phyloP scores from a whole-genome alignment of 2,888 invertebrate species.

The Noctua fimbriata region DNA sequence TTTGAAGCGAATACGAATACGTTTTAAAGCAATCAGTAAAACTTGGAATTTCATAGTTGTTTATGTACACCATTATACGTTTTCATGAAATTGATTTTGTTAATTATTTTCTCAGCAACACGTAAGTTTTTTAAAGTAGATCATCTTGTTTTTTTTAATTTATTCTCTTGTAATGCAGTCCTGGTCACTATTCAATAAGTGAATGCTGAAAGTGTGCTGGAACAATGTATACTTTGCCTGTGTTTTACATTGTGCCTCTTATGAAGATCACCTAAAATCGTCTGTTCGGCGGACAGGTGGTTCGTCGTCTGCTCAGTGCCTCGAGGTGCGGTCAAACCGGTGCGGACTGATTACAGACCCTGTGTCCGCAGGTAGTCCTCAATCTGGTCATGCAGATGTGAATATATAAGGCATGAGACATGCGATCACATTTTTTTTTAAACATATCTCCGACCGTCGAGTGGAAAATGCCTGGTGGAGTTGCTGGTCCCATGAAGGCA shows the following conservation, averaged over 20 bases:
- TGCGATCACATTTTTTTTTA: too few species aligned
- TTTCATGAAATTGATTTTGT: neutral
- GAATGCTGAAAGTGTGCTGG: neutral
- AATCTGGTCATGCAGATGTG: too few species aligned
- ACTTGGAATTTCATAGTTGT: neutral
- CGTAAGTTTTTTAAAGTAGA: neutral
- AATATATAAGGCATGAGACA: too few species aligned
- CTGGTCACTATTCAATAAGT: neutral
- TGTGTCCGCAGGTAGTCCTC: too few species aligned
- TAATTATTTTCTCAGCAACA: conserved; percentile 4
- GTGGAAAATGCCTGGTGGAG: too few species aligned
- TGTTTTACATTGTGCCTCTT: neutral
- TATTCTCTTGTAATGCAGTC: neutral
- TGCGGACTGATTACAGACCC: too few species aligned
- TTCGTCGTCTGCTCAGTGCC: too few species aligned
- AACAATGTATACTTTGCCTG: neutral
- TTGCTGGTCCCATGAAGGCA: too few species aligned
- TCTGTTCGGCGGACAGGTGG: neutral
- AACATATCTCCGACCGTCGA: too few species aligned
- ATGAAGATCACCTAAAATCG: neutral
- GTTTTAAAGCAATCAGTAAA: neutral
- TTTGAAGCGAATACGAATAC: neutral
- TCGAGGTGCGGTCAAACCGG: too few species aligned
- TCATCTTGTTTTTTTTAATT: neutral
- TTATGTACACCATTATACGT: neutral